A percentile compares a stretch with the other conserved stretches of the same genome.
Conservation (phyloP, 1,140 invertebrate genomes). For the Sycophila sp. region DNA sequence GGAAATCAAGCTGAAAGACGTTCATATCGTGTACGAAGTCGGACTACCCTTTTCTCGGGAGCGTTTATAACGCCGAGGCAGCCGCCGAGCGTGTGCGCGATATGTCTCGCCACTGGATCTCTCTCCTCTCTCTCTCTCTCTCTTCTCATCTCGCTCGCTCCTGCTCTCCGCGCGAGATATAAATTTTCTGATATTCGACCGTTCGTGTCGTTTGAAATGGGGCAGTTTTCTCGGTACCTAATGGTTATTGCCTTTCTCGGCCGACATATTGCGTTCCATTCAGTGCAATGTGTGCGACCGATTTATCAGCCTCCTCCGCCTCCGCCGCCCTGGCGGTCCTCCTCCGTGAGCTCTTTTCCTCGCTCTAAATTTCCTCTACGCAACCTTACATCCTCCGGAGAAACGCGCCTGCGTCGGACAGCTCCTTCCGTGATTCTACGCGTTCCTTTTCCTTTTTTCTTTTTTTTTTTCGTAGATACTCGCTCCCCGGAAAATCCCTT, state of each 20-base stretch:
- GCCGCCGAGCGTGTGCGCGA: neutral
- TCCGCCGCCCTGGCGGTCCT: neutral
- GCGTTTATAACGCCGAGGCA: slow-evolving; percentile 9
- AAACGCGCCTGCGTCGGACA: neutral
- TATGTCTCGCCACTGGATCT: neutral
- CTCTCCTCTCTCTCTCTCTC: too few relatives aligned
- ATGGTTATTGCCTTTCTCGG: slow-evolving; percentile 73
- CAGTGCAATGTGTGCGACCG: slow-evolving; percentile 68
- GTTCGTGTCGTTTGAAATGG: slow-evolving; percentile 71
- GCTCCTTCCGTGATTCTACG: neutral
- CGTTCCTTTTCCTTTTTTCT: neutral
- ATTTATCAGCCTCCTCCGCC: slow-evolving; percentile 28
- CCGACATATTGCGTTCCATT: slow-evolving; percentile 73
- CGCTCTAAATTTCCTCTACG: slow-evolving; percentile 22
- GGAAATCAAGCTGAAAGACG: slow-evolving; percentile 27
- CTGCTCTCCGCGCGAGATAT: slow-evolving; percentile 54
- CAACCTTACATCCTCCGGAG: neutral
- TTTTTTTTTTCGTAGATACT: too few relatives aligned
- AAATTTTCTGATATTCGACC: slow-evolving; percentile 71
- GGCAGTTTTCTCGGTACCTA: slow-evolving; percentile 71
- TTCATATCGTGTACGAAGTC: slow-evolving; percentile 16
- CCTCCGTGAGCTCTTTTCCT: neutral
- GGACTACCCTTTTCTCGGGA: neutral
- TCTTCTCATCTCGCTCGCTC: slow-evolving; percentile 27
- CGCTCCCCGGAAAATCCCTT: too few relatives aligned